Evolutionary conservation across 2,888 invertebrate genomes (phyloP), one percentile per base, ranked within the genome.

Genomic region (Xylota segnis): DNA sequence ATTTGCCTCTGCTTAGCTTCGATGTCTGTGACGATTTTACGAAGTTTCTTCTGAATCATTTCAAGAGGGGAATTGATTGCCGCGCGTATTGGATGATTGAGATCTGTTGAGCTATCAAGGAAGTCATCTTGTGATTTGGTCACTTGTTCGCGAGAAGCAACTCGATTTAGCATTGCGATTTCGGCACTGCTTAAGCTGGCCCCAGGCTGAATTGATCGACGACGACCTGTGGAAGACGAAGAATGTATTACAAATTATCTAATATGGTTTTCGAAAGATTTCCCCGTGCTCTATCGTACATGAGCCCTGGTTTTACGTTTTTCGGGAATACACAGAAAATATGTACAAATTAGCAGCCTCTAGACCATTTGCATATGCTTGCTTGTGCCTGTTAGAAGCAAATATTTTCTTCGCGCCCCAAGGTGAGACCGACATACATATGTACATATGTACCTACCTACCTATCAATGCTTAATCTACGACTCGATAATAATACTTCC

Each of bases 1-100:
- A 96, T 93, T 90, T 96, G 95, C 87, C 95, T 94, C 88, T 96
- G 94, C 43, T 94, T 94, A 16, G 94, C 94, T 76, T 94, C 94
- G 59, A 96, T 94, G 90, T 96, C 95, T 0, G 91, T 90, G 1
- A 89, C 88, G 12, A 92, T 75, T 87, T 92, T 92, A 0, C 91
- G 91, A 70, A 92, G 87, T 79, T 92, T 92, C 75, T 91, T 91
- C 61, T 92, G 91, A 63, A 91, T 78, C 23, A 88, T 89, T 56
- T 92, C 92, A 12, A 90, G 65, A 12, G 92, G 91, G 1, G 90
- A 88, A 78, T 90, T 90, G 2, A 89, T 87, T 9, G 89, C 89
- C 23, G 89, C 89, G 9, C 89, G 89, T n/a, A 90, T 70, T 6
- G 88, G 76, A 65, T 88, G 88, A 45, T 87, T 88, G 81, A 89